A percentile compares a stretch with the other conserved stretches of the same genome.
Conservation (phyloP, 1,140 invertebrate genomes). For the Callitettix versicolor region DNA sequence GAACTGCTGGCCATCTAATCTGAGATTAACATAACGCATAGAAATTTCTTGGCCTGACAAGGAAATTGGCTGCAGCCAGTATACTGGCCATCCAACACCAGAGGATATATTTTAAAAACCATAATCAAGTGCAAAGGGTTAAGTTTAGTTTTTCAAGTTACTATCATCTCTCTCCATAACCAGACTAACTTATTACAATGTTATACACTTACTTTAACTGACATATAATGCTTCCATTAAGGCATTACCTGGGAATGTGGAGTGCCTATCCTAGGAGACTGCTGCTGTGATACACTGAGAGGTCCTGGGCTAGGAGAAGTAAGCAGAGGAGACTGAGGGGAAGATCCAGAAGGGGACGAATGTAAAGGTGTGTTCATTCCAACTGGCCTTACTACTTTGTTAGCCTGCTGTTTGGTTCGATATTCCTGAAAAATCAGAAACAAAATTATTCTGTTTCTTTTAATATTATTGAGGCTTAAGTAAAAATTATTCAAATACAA, state of each 20-base stretch:
- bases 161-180: no score
- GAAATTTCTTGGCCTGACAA: no score
- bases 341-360: slow-evolving; percentile 1
- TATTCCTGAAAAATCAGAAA: slow-evolving; percentile 44
- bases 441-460: slow-evolving; percentile 1
- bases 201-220: no score
- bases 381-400: background rate
- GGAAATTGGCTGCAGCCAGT: no score
- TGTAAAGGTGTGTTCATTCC: slow-evolving; percentile 2
- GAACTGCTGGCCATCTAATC: no score
- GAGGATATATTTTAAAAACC: no score
- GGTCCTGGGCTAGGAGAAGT: slow-evolving; percentile 14
- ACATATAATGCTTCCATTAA: no score
- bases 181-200: no score
- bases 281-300: slow-evolving; percentile 40
- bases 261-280: slow-evolving; percentile 46
- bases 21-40: no score
- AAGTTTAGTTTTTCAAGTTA: no score
- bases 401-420: slow-evolving; percentile 36
- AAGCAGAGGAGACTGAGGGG: slow-evolving; percentile 21
- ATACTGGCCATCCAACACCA: no score
- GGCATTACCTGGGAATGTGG: slow-evolving; percentile 48
- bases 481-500: background rate
- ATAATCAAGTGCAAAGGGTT: no score
- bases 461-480: slow-evolving; percentile 13